These are phyloP conservation scores for Cygnus olor DNA, from an alignment of 2,797 vertebrate species.

Conservation along the genomic window DNA sequence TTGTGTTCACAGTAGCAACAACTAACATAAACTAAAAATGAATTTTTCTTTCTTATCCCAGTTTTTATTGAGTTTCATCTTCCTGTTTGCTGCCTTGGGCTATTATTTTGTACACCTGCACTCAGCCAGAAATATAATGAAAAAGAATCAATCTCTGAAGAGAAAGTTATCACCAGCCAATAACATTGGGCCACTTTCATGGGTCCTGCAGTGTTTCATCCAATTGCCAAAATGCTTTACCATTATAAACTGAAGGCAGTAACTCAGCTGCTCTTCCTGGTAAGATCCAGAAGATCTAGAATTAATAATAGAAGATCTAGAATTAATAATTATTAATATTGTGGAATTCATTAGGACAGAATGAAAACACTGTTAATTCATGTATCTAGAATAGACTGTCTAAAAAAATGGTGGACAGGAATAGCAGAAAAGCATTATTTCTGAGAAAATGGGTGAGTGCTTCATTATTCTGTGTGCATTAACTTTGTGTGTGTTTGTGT, in stretches of 20 bases:
- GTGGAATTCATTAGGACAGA: neutral
- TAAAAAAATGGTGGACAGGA: neutral
- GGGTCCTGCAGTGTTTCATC: neutral
- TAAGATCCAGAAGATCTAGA: neutral
- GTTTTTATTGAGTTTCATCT: constrained; percentile 74
- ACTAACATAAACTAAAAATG: constrained; percentile 44
- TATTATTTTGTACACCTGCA: constrained; percentile 64
- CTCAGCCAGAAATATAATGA: constrained; percentile 68
- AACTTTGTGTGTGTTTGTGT: neutral
- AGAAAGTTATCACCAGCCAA: constrained; percentile 56
- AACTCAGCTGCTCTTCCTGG: neutral
- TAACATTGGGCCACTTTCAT: neutral
- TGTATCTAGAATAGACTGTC: neutral
- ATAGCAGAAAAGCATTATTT: neutral
- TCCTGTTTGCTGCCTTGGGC: constrained; percentile 55
- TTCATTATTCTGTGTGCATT: neutral
- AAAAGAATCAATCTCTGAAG: constrained; percentile 68
- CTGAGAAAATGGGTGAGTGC: neutral
- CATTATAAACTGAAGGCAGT: neutral
- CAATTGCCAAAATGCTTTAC: constrained; percentile 33
- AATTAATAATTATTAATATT: neutral
- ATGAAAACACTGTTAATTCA: neutral
- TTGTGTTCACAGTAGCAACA: constrained; percentile 1
- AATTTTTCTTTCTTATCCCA: constrained; percentile 67
- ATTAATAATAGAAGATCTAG: neutral